Percentiles rank a stretch among this genome's conserved stretches.
These are phyloP conservation scores for Myotis daubentonii DNA, from an alignment of 2,797 vertebrate genomes.

Conservation along the genomic window DNA sequence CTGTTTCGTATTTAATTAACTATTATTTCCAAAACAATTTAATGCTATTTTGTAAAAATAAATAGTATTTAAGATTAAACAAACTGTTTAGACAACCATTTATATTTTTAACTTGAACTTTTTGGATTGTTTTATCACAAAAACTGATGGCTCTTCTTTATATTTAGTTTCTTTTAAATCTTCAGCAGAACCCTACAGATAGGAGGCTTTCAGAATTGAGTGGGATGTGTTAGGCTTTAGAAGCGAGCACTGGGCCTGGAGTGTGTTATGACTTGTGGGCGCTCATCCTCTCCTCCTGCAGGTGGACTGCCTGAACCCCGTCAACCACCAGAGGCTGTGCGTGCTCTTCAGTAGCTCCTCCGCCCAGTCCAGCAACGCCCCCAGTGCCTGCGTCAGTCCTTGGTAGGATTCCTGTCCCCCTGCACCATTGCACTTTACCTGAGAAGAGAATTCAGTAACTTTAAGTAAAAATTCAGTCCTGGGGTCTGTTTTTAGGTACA, in stretches of 20 bases:
- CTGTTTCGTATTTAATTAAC: constrained; percentile 11
- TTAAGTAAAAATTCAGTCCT: neutral
- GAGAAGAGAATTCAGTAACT: neutral
- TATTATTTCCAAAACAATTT: neutral
- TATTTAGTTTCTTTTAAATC: neutral
- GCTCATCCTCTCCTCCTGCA: constrained; percentile 76
- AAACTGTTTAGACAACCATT: neutral
- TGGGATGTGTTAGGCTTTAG: fast-evolving
- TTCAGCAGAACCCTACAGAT: neutral
- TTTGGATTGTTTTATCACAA: neutral
- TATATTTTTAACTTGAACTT: constrained; percentile 10
- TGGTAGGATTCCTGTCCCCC: constrained; percentile 88
- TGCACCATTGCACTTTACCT: neutral
- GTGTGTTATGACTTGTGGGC: neutral
- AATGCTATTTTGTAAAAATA: constrained; percentile 17
- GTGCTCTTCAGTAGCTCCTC: constrained; percentile 99
- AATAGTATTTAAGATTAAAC: constrained; percentile 28
- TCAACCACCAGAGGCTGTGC: constrained; percentile 96
- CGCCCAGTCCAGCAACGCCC: constrained; percentile 95
- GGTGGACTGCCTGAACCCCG: constrained; percentile 96
- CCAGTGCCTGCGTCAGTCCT: constrained; percentile 97
- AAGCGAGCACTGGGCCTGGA: fast-evolving
- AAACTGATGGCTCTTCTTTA: neutral
- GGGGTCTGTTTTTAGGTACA: neutral
- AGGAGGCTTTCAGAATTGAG: neutral